A percentile compares a stretch with the other conserved stretches of the same genome.
phyloP scores from a whole-genome alignment of 2,113 vertebrate species.

The Cricetomys ansorgei region DNA sequence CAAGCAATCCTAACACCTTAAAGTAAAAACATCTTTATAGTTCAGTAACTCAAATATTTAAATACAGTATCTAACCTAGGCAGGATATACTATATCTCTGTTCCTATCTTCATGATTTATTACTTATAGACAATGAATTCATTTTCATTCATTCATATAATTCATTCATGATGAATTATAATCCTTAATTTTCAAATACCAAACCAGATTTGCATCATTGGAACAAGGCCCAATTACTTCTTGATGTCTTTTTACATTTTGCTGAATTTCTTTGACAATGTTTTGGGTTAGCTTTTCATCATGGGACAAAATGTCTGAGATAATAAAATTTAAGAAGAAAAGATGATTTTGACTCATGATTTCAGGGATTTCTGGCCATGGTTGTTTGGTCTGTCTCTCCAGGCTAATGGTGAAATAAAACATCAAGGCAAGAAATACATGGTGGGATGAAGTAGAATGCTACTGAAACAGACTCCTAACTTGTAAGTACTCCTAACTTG shows the following conservation, averaged over 20 bases:
- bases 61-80: not conserved
- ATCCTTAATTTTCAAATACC: not conserved
- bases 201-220: not conserved
- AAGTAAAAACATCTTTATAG: not conserved
- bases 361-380: not conserved
- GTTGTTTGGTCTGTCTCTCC: not conserved
- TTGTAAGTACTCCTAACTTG: too few species aligned
- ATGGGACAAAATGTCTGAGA: not conserved
- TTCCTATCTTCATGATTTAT: not conserved
- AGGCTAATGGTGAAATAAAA: not conserved
- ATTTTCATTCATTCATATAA: too few species aligned
- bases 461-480: too few species aligned
- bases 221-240: not conserved
- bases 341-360: not conserved
- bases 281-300: not conserved
- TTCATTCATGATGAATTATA: not conserved
- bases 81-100: not conserved
- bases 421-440: not conserved
- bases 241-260: not conserved
- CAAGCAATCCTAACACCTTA: not conserved
- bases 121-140: not conserved
- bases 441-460: too few species aligned
- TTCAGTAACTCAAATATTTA: not conserved
- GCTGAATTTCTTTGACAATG: not conserved
- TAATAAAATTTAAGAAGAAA: not conserved